Evolutionary conservation across 1,140 invertebrate species (phyloP), one percentile per base, ranked within the genome.

Genomic region (Pseudomyrmex cubaensis): DNA sequence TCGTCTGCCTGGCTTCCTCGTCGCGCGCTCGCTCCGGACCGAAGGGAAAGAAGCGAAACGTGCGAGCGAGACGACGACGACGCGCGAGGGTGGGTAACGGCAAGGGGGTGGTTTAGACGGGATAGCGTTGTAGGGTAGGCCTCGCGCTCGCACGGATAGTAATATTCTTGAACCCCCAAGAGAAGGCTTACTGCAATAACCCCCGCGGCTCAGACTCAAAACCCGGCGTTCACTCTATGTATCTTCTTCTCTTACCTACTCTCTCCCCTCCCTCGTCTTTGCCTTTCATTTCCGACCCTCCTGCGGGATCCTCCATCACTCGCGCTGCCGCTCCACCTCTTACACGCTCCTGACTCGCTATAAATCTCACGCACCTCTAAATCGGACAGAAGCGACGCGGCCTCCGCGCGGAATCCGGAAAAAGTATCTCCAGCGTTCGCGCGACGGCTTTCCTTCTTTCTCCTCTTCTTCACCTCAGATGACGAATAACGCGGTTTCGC

Each of bases 121-220:
- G 84, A 35, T 35, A 75, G 84, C 82, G 87, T 87, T 35, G 35
- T 35, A 91, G 87, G 85, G 90, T 90, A 87, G 85, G 87, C 89
- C 86, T 86, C 83, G 52, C 35, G 20, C 62, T 13, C 50, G 83
- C 86, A 75, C 86, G 90, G 90, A 91, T 91, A 90, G 93, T 93
- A 93, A 94, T 94, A 94, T 94, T 94, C 91, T 92, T 93, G 90
- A 93, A 94, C 90, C 93, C 93, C 93, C 93, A 93, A 91, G 93
- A 94, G 93, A 90, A 93, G 93, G 93, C 93, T 93, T 93, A 93
- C 92, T 93, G 93, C 93, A 94, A 94, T 93, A 94, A 94, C 93
- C 93, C 93, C 91, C 91, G 88, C 92, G 91, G 92, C 91, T 93
- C 90, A 90, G 92, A 91, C 92, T 91, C 91, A 93, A 93, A 93